Evolutionary conservation across 2,888 invertebrate genomes (phyloP).

Genomic region (Idaea biselata): DNA sequence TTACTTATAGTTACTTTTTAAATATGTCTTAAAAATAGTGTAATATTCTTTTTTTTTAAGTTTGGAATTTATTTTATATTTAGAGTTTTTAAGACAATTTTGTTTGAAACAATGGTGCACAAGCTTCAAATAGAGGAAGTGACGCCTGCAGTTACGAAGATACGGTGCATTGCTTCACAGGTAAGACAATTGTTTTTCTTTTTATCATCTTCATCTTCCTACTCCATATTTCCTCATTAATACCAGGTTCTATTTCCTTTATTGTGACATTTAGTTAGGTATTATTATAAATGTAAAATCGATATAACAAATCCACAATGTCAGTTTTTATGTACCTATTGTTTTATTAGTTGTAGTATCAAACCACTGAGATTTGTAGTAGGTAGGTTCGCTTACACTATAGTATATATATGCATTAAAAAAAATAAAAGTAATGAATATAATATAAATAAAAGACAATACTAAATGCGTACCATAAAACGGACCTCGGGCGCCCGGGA

Average conservation of each 20-base stretch:
- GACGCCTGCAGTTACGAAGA: constrained; percentile 36
- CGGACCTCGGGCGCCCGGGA: too few relatives aligned
- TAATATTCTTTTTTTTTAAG: background rate
- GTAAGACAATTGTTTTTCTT: constrained; percentile 35
- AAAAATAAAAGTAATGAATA: too few relatives aligned
- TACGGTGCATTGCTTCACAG: constrained; percentile 57
- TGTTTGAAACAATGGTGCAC: constrained; percentile 26
- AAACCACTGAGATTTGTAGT: too few relatives aligned
- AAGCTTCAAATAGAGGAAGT: constrained; percentile 28
- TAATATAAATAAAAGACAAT: too few relatives aligned
- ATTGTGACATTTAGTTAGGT: too few relatives aligned
- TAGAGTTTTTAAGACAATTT: background rate
- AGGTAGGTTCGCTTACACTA: too few relatives aligned
- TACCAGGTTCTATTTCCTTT: background rate
- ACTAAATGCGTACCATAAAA: too few relatives aligned
- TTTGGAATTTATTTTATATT: background rate
- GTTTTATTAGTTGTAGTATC: too few relatives aligned
- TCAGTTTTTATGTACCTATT: too few relatives aligned
- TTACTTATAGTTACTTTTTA: background rate
- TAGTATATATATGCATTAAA: too few relatives aligned
- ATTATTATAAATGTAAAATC: too few relatives aligned
- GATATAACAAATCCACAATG: too few relatives aligned
- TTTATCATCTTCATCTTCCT: background rate
- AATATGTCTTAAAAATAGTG: background rate
- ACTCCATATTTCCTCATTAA: background rate